These are phyloP conservation scores for Xiphophorus hellerii DNA, from an alignment of 2,113 vertebrate genomes.

Conservation along the genomic window DNA sequence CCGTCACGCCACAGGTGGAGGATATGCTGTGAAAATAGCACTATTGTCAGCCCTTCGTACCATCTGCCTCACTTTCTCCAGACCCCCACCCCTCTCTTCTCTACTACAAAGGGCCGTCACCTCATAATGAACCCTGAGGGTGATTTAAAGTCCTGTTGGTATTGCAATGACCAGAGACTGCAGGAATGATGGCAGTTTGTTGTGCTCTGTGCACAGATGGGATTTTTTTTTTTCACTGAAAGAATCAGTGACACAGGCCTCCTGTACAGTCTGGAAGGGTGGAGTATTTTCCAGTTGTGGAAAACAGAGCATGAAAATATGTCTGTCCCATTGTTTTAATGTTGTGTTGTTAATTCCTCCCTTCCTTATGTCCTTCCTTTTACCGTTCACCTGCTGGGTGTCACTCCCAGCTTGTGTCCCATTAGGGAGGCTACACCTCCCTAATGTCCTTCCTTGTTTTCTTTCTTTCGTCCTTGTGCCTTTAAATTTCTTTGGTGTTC, in stretches of 20 bases:
- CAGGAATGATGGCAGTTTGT: constrained; percentile 60
- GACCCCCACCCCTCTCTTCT: constrained; percentile 18
- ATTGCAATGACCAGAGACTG: constrained; percentile 53
- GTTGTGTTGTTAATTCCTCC: neutral
- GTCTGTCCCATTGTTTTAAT: neutral
- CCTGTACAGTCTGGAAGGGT: neutral
- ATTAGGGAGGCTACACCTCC: too few relatives aligned
- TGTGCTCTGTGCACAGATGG: constrained; percentile 70
- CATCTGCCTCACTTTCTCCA: constrained; percentile 67
- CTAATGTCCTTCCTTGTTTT: too few relatives aligned
- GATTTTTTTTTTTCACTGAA: constrained; percentile 47
- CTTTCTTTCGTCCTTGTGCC: too few relatives aligned
- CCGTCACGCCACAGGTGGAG: constrained; percentile 74
- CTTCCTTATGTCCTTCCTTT: neutral
- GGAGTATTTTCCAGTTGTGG: neutral
- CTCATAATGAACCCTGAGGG: constrained; percentile 66
- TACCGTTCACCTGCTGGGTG: too few relatives aligned
- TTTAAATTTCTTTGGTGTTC: too few relatives aligned
- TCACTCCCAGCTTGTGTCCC: too few relatives aligned
- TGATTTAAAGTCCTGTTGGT: constrained; percentile 78
- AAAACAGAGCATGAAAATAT: neutral
- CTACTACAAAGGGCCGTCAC: constrained; percentile 66
- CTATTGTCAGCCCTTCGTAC: constrained; percentile 60
- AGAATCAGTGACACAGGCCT: constrained; percentile 27
- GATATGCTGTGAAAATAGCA: constrained; percentile 66